A percentile compares a stretch with the other conserved stretches of the same genome.
Conservation (phyloP, 2,113 vertebrate species). For the Macrotus californicus region DNA sequence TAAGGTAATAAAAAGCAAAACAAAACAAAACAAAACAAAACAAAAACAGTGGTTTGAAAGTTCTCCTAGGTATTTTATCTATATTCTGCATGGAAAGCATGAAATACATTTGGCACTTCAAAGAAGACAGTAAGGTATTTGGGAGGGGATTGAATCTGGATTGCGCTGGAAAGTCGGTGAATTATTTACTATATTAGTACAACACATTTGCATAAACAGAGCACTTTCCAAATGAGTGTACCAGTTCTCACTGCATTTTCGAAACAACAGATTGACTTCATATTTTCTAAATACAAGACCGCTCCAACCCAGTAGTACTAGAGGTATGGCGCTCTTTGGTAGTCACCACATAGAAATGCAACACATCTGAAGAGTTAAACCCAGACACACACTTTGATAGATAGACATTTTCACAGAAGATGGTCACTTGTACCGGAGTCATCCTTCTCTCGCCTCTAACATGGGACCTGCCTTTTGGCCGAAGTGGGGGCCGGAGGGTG, state of each 20-base stretch:
- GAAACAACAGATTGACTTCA: slow-evolving; percentile 52
- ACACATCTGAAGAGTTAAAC: background rate
- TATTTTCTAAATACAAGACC: slow-evolving; percentile 20
- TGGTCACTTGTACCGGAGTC: background rate
- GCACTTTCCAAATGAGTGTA: background rate
- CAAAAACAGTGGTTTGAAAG: background rate
- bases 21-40: too few relatives aligned
- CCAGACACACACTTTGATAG: background rate
- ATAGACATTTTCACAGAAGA: background rate
- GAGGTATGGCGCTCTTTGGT: background rate
- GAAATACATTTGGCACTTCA: slow-evolving; percentile 18
- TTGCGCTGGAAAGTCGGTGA: slow-evolving; percentile 34
- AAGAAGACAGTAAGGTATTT: background rate
- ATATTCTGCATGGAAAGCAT: slow-evolving; percentile 4
- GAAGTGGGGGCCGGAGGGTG: background rate
- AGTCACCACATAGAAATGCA: background rate
- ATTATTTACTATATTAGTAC: slow-evolving; percentile 53
- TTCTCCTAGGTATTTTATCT: slow-evolving; percentile 18
- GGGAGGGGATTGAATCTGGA: background rate
- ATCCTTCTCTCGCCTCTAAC: background rate
- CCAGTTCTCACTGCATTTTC: slow-evolving; percentile 16
- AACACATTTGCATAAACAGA: slow-evolving; percentile 51
- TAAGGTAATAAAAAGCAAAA: background rate
- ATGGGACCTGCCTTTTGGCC: background rate
- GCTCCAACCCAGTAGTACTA: background rate